A percentile compares a stretch with the other conserved stretches of the same genome.
Evolutionary conservation across 2,888 invertebrate species (phyloP).

Genomic region (Thymelicus lineola): DNA sequence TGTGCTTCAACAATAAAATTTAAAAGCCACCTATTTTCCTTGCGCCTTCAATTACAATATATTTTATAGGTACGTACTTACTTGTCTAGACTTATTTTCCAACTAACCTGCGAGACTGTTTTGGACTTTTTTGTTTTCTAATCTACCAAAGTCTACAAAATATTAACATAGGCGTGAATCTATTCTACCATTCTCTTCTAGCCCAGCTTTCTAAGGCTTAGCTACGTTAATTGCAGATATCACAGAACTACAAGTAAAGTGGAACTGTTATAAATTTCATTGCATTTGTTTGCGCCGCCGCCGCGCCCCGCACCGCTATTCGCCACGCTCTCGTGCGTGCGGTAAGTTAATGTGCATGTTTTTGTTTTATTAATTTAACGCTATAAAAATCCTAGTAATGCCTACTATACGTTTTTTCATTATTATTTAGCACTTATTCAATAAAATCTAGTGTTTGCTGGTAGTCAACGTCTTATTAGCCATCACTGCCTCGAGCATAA

Average conservation of each 20-base stretch:
- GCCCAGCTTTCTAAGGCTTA: constrained; percentile 15
- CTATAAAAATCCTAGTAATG: constrained; percentile 53
- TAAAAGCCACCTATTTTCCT: too few relatives aligned
- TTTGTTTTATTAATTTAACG: constrained; percentile 70
- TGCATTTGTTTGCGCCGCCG: constrained; percentile 27
- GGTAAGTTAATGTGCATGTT: constrained; percentile 61
- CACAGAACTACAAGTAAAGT: constrained; percentile 15
- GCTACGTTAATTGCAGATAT: constrained; percentile 18
- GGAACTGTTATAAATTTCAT: constrained; percentile 12
- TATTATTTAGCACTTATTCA: too few relatives aligned
- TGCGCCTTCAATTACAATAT: too few relatives aligned
- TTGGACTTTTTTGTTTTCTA: neutral
- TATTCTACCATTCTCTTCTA: constrained; percentile 14
- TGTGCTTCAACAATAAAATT: too few relatives aligned
- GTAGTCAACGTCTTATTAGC: too few relatives aligned
- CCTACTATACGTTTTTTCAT: constrained; percentile 22
- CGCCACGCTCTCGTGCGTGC: constrained; percentile 73
- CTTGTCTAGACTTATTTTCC: neutral
- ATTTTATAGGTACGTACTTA: too few relatives aligned
- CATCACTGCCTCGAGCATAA: too few relatives aligned
- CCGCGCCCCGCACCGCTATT: neutral
- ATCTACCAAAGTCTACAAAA: constrained; percentile 5
- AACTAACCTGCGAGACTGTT: neutral
- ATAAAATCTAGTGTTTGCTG: too few relatives aligned
- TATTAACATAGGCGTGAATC: constrained; percentile 14